A percentile compares a stretch with the other conserved stretches of the same genome.
These are phyloP conservation scores for Leptosomus discolor DNA, from an alignment of 2,113 vertebrate species.

Conservation along the genomic window DNA sequence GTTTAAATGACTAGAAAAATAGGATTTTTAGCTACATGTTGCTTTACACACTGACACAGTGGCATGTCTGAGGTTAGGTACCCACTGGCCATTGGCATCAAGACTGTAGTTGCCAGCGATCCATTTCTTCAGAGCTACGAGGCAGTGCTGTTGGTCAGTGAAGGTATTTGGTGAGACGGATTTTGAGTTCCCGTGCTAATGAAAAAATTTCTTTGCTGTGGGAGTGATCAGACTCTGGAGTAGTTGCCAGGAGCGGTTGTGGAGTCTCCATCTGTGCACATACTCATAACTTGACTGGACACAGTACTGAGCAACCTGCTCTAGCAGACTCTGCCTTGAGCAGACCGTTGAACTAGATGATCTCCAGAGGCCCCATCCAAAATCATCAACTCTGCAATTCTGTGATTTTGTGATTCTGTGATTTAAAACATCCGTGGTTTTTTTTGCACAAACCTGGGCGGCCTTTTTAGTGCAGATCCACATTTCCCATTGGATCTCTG, in stretches of 20 bases:
- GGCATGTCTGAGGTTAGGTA: neutral
- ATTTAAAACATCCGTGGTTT: neutral
- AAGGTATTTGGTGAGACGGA: neutral
- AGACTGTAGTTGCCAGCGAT: neutral
- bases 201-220: neutral
- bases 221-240: neutral
- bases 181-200: neutral
- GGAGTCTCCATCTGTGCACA: neutral
- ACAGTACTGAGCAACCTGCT: neutral
- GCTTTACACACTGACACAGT: neutral
- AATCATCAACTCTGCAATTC: neutral
- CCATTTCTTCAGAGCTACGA: neutral
- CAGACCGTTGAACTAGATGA: neutral
- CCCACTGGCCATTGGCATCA: rapidly evolving
- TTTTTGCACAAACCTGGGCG: neutral
- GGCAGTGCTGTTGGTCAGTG: neutral
- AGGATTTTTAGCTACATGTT: neutral
- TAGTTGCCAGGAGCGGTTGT: neutral
- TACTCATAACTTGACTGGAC: neutral
- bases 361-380: neutral
- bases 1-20: neutral
- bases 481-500: neutral
- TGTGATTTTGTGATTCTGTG: neutral
- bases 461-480: neutral
- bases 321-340: neutral